Evolutionary conservation across 2,113 vertebrate genomes (phyloP), one percentile per base, ranked within the genome.

Genomic region (Fukomys damarensis): DNA sequence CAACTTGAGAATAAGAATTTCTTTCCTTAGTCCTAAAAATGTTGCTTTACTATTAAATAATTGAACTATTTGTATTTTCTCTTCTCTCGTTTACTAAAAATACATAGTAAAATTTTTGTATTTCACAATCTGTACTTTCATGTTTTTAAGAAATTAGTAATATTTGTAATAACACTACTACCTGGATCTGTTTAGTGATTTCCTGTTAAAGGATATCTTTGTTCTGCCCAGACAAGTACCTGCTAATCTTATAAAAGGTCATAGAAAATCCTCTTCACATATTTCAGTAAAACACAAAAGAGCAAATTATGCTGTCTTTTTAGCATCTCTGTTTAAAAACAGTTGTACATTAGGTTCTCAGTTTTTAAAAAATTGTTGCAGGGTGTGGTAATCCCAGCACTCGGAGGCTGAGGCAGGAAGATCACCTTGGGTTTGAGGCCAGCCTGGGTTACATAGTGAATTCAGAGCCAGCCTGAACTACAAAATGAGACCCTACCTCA

Each of bases 261-360:
- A 89, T 14, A 65, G 56, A 86, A 52, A 86, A 68, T 61, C 82
- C 24, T 10, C 38, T 61, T 86, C 59, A 83, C 83, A 19, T 79
- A 26, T 52, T 38, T 92, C 63, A n/a, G 38, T 41, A 41, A 19
- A 74, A 24, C 24, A 52, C 30, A 35, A 24, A 86, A 58, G 59
- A 76, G 35, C 56, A 52, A 59, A 46, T 76, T 83, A 83, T 79
- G 54, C 14, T 96, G 26, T 88, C 22, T 65, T 13, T 87, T 13
- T 87, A 59, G 20, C 77, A 59, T 59, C 68, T 82, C 56, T 65
- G 16, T 83, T 89, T 86, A 61, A 54, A 96, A 97, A 82, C n/a
- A 93, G 20, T 38, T 17, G 0, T 32, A 58, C 66, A 46, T 66
- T 66, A 76, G 61, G 8, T 26, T 93, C 65, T 94, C 86, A 66